Evolutionary conservation across 92 coral and sea anemone genomes (phyloP).

Genomic region (Umimayanthus chanpuru): DNA sequence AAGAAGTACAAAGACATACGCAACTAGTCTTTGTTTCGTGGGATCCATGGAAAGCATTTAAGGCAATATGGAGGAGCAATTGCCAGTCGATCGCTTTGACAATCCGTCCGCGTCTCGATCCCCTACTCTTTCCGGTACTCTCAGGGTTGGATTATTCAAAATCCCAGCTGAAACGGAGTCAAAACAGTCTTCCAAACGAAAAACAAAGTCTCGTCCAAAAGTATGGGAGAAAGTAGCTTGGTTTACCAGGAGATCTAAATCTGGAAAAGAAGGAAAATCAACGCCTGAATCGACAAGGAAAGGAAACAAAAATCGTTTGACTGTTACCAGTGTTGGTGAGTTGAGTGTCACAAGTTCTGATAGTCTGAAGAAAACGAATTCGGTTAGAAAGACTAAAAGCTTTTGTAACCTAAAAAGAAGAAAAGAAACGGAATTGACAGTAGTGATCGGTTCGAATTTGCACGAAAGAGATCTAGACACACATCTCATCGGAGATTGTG

Average conservation of each 20-base stretch:
- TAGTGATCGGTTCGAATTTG: conserved; percentile 32
- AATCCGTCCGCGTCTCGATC: neutral
- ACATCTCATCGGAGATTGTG: conserved; percentile 38
- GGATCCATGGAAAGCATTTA: neutral
- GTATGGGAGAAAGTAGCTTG: conserved; percentile 97
- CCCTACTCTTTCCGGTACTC: neutral
- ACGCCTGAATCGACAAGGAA: conserved; percentile 44
- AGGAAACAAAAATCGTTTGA: conserved; percentile 13
- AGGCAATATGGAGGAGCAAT: neutral
- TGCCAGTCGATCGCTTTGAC: neutral
- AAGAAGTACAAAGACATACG: neutral
- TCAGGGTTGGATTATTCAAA: neutral
- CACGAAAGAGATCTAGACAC: conserved; percentile 48
- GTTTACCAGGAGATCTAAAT: conserved; percentile 82
- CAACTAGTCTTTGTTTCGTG: neutral
- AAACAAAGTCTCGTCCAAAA: conserved; percentile 73
- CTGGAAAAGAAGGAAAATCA: conserved; percentile 64
- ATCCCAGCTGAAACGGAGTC: conserved; percentile 12
- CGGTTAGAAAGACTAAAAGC: conserved; percentile 67
- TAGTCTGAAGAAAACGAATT: conserved; percentile 44
- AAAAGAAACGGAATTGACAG: conserved; percentile 56
- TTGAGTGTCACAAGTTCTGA: neutral
- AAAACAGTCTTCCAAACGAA: conserved; percentile 59
- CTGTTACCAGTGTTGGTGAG: neutral
- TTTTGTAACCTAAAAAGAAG: conserved; percentile 69